Evolutionary conservation across 2,113 vertebrate genomes (phyloP).

Genomic region (Marcusenius ussheri): DNA sequence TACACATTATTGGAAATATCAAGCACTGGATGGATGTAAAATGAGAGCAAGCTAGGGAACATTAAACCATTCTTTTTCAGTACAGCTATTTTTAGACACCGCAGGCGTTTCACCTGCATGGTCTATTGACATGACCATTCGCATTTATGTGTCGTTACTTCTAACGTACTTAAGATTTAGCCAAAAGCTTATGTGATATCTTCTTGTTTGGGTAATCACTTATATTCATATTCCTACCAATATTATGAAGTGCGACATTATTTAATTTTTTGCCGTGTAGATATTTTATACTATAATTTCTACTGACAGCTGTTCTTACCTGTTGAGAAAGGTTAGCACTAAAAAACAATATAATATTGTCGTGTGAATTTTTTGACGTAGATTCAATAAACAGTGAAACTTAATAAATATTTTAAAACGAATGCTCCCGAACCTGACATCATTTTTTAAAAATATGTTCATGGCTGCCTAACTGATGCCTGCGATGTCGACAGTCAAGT

Average conservation of each 20-base stretch:
- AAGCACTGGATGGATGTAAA: not conserved
- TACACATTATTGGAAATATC: not conserved
- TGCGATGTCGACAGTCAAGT: not conserved
- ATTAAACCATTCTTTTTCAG: not conserved
- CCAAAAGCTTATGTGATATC: not conserved
- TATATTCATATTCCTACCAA: not conserved
- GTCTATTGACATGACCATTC: not conserved
- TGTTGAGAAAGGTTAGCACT: not conserved
- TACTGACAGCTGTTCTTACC: not conserved
- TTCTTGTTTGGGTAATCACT: not conserved
- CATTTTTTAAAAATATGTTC: not conserved
- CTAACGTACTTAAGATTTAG: not conserved
- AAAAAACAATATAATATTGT: not conserved
- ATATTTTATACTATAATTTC: not conserved
- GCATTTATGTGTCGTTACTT: not conserved
- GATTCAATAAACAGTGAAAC: not conserved
- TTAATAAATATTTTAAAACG: not conserved
- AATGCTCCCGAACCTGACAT: not conserved
- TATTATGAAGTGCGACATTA: not conserved
- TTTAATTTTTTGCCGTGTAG: not conserved
- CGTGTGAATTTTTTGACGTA: not conserved
- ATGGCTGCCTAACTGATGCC: not conserved
- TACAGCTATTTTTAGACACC: not conserved
- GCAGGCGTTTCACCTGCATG: not conserved
- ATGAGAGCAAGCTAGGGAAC: not conserved